Evolutionary conservation across 2,888 invertebrate genomes (phyloP), one percentile per base, ranked within the genome.

Genomic region (Callinectes sapidus): DNA sequence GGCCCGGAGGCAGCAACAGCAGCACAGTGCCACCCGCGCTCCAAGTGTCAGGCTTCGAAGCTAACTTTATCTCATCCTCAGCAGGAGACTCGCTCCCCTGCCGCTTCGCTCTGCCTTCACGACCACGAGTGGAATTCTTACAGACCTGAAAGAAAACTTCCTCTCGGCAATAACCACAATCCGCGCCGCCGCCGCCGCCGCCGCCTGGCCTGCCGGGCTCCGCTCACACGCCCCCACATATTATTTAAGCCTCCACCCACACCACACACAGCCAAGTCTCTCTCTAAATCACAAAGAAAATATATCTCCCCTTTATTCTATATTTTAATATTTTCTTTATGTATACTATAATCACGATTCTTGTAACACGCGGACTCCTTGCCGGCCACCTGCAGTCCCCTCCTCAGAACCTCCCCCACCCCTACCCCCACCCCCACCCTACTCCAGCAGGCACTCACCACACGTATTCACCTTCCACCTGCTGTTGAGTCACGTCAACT

Each of bases 401-500:
- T 0, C 28, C 89, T 13, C 28, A n/a, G 0, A 14, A 14, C 16
- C 89, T 18, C 14, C 13, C 23, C 28, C 10, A 3, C 88, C 88
- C 32, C 28, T 13, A 13, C 28, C 89, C 88, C 32, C 28, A 2
- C 3, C 28, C 89, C 6, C 61, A 18, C 61, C 55, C 35, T 28
- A 3, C 55, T 18, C 23, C 61, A 14, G 16, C 55, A n/a, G 28
- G 71, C 81, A 81, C 35, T 81, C 81, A 81, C 16, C 81, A 71
- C 71, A 81, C 35, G 35, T 35, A 18, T 13, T 81, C 35, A n/a
- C 13, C 35, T 81, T 32, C 32, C 81, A 81, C 81, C 81, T 81
- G 35, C 32, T 81, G 71, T 77, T 77, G 81, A 81, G 81, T 81
- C 81, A 81, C 81, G 81, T 18, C 81, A 32, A 81, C 35, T 81